Conservation (phyloP, 2,797 vertebrate genomes). For the Harpagifer antarcticus region DNA sequence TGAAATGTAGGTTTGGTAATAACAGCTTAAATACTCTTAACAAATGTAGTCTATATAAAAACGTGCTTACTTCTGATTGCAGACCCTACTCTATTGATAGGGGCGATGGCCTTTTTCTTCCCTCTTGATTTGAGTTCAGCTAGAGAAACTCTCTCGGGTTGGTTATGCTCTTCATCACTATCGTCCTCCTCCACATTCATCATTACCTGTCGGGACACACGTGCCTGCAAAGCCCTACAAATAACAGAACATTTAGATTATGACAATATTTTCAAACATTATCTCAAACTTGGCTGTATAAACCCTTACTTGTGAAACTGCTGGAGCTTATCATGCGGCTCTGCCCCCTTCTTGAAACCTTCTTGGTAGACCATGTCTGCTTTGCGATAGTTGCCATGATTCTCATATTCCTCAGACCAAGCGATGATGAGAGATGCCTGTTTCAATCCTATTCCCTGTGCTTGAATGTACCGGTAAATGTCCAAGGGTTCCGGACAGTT, state of each 20-base stretch:
- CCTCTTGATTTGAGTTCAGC: slow-evolving; percentile 91
- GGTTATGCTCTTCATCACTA: slow-evolving; percentile 66
- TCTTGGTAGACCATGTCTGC: slow-evolving; percentile 93
- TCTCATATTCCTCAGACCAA: slow-evolving; percentile 95
- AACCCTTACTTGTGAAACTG: slow-evolving; percentile 90
- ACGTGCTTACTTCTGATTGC: slow-evolving; percentile 85
- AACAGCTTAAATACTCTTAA: neutral
- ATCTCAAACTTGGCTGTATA: neutral
- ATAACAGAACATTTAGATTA: slow-evolving; percentile 11
- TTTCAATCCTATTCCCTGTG: slow-evolving; percentile 89
- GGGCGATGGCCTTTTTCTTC: slow-evolving; percentile 89
- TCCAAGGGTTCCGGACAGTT: slow-evolving; percentile 91
- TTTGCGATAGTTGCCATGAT: slow-evolving; percentile 89
- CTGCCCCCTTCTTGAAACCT: slow-evolving; percentile 88
- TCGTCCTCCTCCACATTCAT: slow-evolving; percentile 80
- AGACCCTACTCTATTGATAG: slow-evolving; percentile 86
- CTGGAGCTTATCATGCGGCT: slow-evolving; percentile 90
- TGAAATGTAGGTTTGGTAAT: neutral
- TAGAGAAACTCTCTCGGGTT: slow-evolving; percentile 88
- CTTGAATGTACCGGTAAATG: slow-evolving; percentile 91
- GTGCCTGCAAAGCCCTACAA: slow-evolving; percentile 92
- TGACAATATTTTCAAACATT: neutral
- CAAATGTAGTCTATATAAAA: neutral
- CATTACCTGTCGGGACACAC: slow-evolving; percentile 91
- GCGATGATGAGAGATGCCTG: slow-evolving; percentile 92